These are phyloP conservation scores for Chiloscyllium punctatum DNA, from an alignment of 2,797 vertebrate genomes.

Conservation along the genomic window DNA sequence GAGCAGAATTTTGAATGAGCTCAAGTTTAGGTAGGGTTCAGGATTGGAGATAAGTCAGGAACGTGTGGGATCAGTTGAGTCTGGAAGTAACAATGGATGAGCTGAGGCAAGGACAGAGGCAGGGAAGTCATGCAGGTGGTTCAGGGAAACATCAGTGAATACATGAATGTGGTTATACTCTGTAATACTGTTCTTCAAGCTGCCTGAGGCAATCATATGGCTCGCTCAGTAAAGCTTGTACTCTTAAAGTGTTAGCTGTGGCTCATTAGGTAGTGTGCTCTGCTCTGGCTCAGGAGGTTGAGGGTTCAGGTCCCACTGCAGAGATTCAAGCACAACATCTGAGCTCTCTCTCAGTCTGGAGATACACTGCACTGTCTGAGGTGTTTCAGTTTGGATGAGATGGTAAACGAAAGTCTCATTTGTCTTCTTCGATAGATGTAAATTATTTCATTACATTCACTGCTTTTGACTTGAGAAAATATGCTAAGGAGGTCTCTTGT, in stretches of 20 bases:
- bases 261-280: background rate
- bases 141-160: background rate
- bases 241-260: background rate
- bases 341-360: background rate
- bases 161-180: background rate
- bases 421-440: background rate
- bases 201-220: background rate
- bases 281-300: background rate
- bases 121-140: no score
- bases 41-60: no score
- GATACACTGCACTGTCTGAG: background rate
- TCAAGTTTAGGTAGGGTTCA: no score
- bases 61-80: no score
- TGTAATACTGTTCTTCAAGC: background rate
- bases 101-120: no score
- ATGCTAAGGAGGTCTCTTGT: background rate
- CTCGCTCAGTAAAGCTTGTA: background rate
- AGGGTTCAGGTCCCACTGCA: background rate
- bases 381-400: background rate
- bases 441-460: background rate
- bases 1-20: no score
- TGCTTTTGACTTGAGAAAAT: background rate
- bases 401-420: background rate
- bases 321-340: background rate
- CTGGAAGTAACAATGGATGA: no score